These are phyloP conservation scores for Drosophila lowei DNA, from an alignment of 1,140 invertebrate species.

Conservation along the genomic window DNA sequence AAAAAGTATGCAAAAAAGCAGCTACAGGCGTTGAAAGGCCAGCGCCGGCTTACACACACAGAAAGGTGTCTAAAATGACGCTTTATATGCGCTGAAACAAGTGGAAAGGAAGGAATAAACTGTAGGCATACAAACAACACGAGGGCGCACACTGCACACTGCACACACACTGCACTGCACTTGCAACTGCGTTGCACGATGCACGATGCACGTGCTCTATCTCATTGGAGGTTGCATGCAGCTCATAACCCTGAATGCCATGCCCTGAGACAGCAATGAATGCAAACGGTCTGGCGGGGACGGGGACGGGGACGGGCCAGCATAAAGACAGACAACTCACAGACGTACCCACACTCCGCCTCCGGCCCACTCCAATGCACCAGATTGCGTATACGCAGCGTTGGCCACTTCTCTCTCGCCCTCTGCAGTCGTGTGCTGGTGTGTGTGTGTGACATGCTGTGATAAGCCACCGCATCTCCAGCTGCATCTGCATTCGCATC, in stretches of 20 bases:
- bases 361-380: constrained; percentile 13
- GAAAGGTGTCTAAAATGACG: constrained; percentile 80
- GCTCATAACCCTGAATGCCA: constrained; percentile 77
- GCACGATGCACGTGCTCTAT: constrained; percentile 59
- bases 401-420: constrained; percentile 58
- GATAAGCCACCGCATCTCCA: constrained; percentile 64
- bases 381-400: constrained; percentile 78
- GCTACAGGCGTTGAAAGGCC: constrained; percentile 45
- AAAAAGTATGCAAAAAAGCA: constrained; percentile 47
- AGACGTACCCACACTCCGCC: constrained; percentile 55
- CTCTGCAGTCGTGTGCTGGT: neutral
- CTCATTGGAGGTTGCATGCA: constrained; percentile 56
- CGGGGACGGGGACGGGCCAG: neutral
- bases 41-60: constrained; percentile 9
- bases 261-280: constrained; percentile 50
- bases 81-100: constrained; percentile 46
- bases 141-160: constrained; percentile 8
- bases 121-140: constrained; percentile 45
- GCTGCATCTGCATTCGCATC: constrained; percentile 17
- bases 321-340: constrained; percentile 56
- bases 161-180: constrained; percentile 24
- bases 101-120: constrained; percentile 41
- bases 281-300: constrained; percentile 34
- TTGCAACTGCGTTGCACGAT: constrained; percentile 43
- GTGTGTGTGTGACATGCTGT: constrained; percentile 32